Conservation (phyloP, 2,888 invertebrate genomes). For the Agelastica alni region DNA sequence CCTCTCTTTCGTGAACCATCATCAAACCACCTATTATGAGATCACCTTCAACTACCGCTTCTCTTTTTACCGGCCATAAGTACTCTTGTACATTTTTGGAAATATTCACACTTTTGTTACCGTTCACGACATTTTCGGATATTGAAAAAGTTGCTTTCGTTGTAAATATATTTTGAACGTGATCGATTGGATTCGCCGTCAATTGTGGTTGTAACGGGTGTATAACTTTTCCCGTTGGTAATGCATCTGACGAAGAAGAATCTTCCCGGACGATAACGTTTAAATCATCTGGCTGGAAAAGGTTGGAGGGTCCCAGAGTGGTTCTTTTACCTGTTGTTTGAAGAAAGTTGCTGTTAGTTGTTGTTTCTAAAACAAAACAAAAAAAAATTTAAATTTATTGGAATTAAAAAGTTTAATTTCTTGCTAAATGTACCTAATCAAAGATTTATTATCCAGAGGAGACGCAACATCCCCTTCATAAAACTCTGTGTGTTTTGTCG, state of each 20-base stretch:
- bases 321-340: neutral
- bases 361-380: constrained; percentile 5
- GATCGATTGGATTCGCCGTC: neutral
- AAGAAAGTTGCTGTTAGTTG: neutral
- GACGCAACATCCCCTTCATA: too few relatives aligned
- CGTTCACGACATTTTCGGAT: neutral
- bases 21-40: constrained; percentile 87
- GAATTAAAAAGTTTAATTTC: too few relatives aligned
- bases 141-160: neutral
- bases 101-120: constrained; percentile 6
- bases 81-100: constrained; percentile 4
- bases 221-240: neutral
- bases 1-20: constrained; percentile 94
- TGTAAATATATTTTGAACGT: neutral
- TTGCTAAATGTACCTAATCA: too few relatives aligned
- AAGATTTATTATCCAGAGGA: too few relatives aligned
- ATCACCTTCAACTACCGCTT: constrained; percentile 86
- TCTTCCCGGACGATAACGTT: neutral
- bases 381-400: neutral
- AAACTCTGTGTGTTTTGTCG: too few relatives aligned
- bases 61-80: constrained; percentile 81
- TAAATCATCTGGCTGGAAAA: neutral
- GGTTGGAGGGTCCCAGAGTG: neutral
- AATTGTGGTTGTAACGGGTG: neutral
- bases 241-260: neutral